Conservation (phyloP, 1,140 invertebrate species). For the Delia radicum region DNA sequence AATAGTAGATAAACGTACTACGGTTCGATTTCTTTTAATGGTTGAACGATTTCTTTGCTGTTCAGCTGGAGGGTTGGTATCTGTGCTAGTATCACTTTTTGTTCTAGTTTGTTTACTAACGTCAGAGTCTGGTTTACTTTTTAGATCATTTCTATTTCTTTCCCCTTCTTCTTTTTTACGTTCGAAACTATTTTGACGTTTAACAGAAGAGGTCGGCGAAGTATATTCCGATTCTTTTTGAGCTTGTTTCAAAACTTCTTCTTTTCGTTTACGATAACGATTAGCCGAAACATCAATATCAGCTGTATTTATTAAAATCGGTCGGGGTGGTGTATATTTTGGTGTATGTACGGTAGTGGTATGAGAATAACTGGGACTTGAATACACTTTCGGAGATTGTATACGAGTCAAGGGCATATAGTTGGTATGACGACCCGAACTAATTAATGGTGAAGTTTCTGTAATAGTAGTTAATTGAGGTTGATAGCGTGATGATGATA, state of each 20-base stretch:
- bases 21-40: slow-evolving; percentile 69
- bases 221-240: slow-evolving; percentile 31
- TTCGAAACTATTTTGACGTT: slow-evolving; percentile 8
- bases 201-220: not conserved
- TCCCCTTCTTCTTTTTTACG: slow-evolving; percentile 38
- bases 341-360: slow-evolving; percentile 37
- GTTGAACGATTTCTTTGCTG: slow-evolving; percentile 57
- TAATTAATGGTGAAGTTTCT: slow-evolving; percentile 58
- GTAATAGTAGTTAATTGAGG: slow-evolving; percentile 73
- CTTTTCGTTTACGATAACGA: slow-evolving; percentile 60
- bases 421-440: slow-evolving; percentile 38
- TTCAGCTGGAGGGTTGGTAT: slow-evolving; percentile 2
- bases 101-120: not conserved
- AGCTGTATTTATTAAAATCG: slow-evolving; percentile 73
- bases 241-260: slow-evolving; percentile 31
- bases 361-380: slow-evolving; percentile 35
- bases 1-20: slow-evolving; percentile 69
- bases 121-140: not conserved
- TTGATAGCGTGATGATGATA: slow-evolving; percentile 62
- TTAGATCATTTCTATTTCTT: not conserved
- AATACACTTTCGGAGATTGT: slow-evolving; percentile 58
- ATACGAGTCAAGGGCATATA: slow-evolving; percentile 54
- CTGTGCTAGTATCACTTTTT: no score
- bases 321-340: slow-evolving; percentile 60
- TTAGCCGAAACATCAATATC: slow-evolving; percentile 76